Evolutionary conservation across 2,888 invertebrate species (phyloP), one percentile per base, ranked within the genome.

Genomic region (Leistus spinibarbis): DNA sequence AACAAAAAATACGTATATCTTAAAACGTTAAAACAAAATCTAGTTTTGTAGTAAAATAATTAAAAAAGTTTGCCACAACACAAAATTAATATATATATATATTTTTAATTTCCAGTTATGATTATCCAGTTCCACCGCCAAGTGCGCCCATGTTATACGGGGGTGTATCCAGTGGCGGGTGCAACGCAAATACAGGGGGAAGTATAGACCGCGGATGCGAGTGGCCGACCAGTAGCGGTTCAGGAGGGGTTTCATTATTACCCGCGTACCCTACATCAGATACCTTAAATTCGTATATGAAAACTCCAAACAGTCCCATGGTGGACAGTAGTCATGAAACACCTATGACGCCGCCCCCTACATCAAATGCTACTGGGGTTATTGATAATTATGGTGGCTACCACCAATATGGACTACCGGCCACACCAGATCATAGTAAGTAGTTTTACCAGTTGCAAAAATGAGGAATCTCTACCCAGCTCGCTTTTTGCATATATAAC

Each of bases 231-330:
- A 56, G 68, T 40, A 65, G 54, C 65, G n/a, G 66, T 76, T 20
- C 60, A 3, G 60, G 60, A 13, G 40, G 40, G 7, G 60, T 60
- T 10, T 17, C 60, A 10, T 19, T 60, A 13, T 53, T 74, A 13
- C 74, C 74, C 7, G 74, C 68, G 13, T 74, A 74, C 62, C 73
- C 85, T 84, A 78, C 77, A 79, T 56, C 76, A 84, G 66, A 81
- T 83, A 63, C 83, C 82, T n/a, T 19, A 7, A 81, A 81, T 69
- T 79, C 81, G 57, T 86, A 85, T 76, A 71, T 86, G 80, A 86
- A 86, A 78, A 81, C 85, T 22, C 84, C 85, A n/a, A 77, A 85
- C 64, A 86, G 86, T 78, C 86, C 86, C 7, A 81, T 85, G 77
- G 82, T 82, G 53, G 82, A 83, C 19, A 81, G 82, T 40, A 83